A percentile compares a stretch with the other conserved stretches of the same genome.
Conservation (phyloP, 2,797 vertebrate species). For the Iguana delicatissima region DNA sequence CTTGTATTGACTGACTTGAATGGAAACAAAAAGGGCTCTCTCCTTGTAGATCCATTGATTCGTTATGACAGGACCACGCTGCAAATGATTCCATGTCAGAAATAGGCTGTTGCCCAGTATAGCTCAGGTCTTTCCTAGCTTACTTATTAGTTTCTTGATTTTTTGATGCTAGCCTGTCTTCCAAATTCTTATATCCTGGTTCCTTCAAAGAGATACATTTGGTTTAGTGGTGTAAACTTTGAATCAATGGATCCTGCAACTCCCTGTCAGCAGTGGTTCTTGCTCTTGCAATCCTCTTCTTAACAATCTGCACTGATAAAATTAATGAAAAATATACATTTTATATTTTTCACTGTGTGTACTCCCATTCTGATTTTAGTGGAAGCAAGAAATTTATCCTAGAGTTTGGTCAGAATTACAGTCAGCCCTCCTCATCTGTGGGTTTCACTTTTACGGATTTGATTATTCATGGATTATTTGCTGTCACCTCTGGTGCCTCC, state of each 20-base stretch:
- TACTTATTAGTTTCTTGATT: background rate
- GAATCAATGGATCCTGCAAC: background rate
- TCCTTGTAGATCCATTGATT: background rate
- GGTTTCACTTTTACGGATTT: no score
- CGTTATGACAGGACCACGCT: background rate
- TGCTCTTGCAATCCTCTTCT: background rate
- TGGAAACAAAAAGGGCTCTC: background rate
- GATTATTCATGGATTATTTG: no score
- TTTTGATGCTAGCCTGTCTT: background rate
- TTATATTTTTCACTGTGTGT: background rate
- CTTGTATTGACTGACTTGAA: no score
- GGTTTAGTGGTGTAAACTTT: background rate
- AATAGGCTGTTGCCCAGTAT: background rate
- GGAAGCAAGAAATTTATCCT: background rate
- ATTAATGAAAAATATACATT: background rate
- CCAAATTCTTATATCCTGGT: background rate
- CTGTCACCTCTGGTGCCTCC: no score
- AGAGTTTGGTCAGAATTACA: no score
- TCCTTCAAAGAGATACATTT: background rate
- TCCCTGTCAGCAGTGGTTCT: background rate
- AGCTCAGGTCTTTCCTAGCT: background rate
- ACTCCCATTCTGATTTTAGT: background rate
- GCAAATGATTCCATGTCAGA: background rate
- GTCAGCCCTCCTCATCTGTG: no score
- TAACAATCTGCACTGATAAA: background rate